Base-by-base conservation (phyloP, 1,140 invertebrate genomes). In the Drosophila mayri region DNA sequence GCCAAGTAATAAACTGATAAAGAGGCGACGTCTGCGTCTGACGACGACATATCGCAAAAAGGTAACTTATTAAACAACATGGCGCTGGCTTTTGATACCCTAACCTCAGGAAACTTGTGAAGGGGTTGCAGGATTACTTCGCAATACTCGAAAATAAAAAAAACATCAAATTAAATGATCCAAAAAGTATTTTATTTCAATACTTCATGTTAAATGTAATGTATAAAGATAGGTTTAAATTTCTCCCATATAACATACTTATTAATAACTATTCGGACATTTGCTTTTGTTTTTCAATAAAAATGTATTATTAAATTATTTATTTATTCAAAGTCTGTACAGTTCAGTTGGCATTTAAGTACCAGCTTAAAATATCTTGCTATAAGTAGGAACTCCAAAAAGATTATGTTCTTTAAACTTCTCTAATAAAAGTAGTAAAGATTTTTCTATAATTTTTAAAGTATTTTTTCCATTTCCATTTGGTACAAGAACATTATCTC, bases 1-100 rank as follows among this genome's bases (percentile, higher is more conserved):
- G 68, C 82, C 82, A 90, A 91, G 87, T 87, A 91, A 90, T 90
- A 90, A 90, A 91, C 87, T 91, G 87, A 90, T 90, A 91, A 87
- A 90, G 87, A 83, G 86, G 79, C 87, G 79, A 86, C 87, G 87
- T 82, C 76, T 81, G 78, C 74, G 82, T 73, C 81, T 75, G 76
- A 88, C 76, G 79, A 76, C 77, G 81, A 90, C 86, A 90, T 90
- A 90, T 90, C 86, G 84, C 84, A 71, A 71, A 61, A 90, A 85
- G 85, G 85, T 80, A 88, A 90, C 85, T 88, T 88, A 81, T 88
- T 90, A 81, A 85, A 81, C 78, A 90, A 90, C 81, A 90, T 90
- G 85, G 85, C 85, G 81, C 60, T 79, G 68, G 67, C 46, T 78
- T 68, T 75, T 61, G 54, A 66, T 76, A 68, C 78, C 43, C 78